phyloP scores from a whole-genome alignment of 2,113 vertebrate genomes.

The Rhinolophus sinicus region DNA sequence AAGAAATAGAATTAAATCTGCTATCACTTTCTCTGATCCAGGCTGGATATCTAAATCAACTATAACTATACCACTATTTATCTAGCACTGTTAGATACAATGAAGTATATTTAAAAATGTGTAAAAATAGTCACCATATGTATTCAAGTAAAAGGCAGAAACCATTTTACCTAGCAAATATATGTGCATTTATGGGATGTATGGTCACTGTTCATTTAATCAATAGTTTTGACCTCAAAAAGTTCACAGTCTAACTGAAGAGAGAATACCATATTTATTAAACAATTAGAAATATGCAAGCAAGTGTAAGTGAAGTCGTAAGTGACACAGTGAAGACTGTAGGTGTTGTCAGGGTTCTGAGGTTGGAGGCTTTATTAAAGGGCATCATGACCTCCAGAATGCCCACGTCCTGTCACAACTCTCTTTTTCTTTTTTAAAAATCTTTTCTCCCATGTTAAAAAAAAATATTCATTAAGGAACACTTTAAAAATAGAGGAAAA shows the following conservation, averaged over 20 bases:
- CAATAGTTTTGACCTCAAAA: not conserved
- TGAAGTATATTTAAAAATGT: not conserved
- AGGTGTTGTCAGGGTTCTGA: no score
- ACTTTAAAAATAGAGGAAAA: not conserved
- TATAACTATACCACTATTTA: not conserved
- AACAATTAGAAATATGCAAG: no score
- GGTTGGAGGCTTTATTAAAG: no score
- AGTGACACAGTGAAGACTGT: no score
- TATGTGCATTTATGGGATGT: not conserved
- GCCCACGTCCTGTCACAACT: not conserved
- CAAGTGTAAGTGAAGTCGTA: not conserved
- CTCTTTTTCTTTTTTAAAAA: not conserved
- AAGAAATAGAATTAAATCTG: slow-evolving; percentile 41
- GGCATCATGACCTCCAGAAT: not conserved
- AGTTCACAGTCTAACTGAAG: not conserved
- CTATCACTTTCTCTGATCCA: not conserved
- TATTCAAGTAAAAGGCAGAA: not conserved
- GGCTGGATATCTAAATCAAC: not conserved
- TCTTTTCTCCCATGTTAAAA: not conserved
- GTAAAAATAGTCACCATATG: not conserved
- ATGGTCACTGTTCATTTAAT: not conserved
- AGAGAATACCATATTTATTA: no score
- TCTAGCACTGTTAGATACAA: not conserved
- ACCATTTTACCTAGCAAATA: not conserved
- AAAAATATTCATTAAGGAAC: not conserved